These are phyloP conservation scores for Lapara coniferarum DNA, from an alignment of 2,888 invertebrate genomes.

Conservation along the genomic window DNA sequence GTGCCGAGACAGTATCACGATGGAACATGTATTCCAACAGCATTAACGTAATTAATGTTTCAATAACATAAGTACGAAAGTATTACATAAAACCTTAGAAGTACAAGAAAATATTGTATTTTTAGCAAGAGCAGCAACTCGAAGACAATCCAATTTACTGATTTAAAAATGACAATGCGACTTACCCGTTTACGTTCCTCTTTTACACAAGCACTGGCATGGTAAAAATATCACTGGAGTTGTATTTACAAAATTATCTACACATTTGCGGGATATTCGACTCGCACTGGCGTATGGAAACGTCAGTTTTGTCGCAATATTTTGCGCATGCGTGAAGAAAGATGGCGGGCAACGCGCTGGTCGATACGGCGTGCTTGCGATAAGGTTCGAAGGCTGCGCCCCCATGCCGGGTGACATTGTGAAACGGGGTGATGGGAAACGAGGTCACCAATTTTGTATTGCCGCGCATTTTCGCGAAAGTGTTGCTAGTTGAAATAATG, in stretches of 20 bases:
- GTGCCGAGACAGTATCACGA: background rate
- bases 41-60: background rate
- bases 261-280: constrained; percentile 59
- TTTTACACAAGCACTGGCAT: constrained; percentile 13
- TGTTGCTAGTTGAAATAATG: constrained; percentile 23
- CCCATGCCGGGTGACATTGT: constrained; percentile 71
- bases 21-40: background rate
- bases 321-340: constrained; percentile 65
- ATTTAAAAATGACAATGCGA: background rate
- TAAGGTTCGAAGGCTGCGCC: constrained; percentile 71
- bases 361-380: constrained; percentile 65
- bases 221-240: constrained; percentile 28
- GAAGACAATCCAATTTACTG: constrained; percentile 20
- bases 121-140: constrained; percentile 8
- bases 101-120: constrained; percentile 17
- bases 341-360: constrained; percentile 54
- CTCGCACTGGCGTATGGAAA: constrained; percentile 62
- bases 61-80: background rate
- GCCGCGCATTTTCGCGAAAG: constrained; percentile 63
- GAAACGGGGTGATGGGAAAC: constrained; percentile 72
- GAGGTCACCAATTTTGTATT: constrained; percentile 71
- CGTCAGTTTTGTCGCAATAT: constrained; percentile 76
- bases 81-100: constrained; percentile 18
- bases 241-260: constrained; percentile 69
- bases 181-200: constrained; percentile 3